Base-by-base conservation (phyloP, 2,113 vertebrate genomes). In the Calonectris borealis region DNA sequence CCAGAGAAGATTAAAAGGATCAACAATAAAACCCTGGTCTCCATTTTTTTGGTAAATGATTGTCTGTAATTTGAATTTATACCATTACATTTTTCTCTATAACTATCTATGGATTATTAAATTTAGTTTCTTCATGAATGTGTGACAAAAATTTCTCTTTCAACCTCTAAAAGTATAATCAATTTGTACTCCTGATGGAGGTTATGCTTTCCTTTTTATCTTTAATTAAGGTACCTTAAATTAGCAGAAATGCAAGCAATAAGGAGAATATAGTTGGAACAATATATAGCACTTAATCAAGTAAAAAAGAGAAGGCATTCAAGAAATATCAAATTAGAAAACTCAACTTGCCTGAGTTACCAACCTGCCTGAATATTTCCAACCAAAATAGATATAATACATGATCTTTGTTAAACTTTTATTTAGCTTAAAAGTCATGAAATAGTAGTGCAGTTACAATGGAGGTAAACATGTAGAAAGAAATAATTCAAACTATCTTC, bases 211-310 rank as follows among this genome's bases (percentile, higher is more conserved):
- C 32, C 64, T 88, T 87, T 87, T 38, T 16, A 82, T 76, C 31
- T 78, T 79, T 87, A 96, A 64, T 92, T 93, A n/a, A 93, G 26
- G 9, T 83, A 86, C 4, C 16, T 46, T 95, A 83, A 89, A 81
- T 62, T 85, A 57, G 46, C 46, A 94, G 88, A 90, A 95, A 91
- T 34, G 14, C 13, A 78, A 81, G 20, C 55, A 93, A 75, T 64
- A 91, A 95, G 78, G 55, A 75, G 8, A 54, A 68, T 61, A 79
- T n/a, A 29, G 6, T n/a, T 93, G 29, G n/a, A 78, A 88, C 78
- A 42, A 44, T 65, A 8, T 34, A n/a, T 81, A 78, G 48, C 40
- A 83, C 20, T 61, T 86, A 87, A 86, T 42, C 44, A 96, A 83
- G 20, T 62, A 11, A 93, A 58, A 91, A 91, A 90, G 20, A 51